Percentiles rank a stretch among this genome's conserved stretches.
These are phyloP conservation scores for Pristionchus fissidentatus DNA, from an alignment of 2,888 invertebrate genomes.

Conservation along the genomic window DNA sequence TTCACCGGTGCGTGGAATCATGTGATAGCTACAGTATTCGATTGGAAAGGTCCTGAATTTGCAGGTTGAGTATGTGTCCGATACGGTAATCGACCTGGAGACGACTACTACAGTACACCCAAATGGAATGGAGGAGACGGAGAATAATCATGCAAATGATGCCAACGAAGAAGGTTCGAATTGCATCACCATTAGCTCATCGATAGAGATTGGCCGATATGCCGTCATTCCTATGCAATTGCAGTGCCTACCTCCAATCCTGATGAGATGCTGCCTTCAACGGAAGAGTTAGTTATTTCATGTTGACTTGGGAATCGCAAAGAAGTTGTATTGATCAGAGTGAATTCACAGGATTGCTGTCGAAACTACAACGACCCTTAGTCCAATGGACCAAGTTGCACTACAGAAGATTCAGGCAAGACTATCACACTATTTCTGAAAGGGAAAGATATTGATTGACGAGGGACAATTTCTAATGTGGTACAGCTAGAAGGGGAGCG, in stretches of 20 bases:
- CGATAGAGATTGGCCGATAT: background rate
- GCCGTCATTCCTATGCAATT: background rate
- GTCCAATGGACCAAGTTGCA: conserved; percentile 27
- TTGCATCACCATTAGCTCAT: background rate
- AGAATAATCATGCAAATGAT: background rate
- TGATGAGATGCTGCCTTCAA: background rate
- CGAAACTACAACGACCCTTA: background rate
- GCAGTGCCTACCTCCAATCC: background rate
- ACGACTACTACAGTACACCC: background rate
- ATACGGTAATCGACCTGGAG: conserved; percentile 10
- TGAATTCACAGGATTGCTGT: background rate
- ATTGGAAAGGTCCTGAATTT: no score
- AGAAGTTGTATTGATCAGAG: background rate
- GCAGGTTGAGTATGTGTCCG: conserved; percentile 47
- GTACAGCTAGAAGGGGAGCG: no score
- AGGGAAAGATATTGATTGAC: no score
- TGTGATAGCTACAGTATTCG: background rate
- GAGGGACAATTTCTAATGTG: no score
- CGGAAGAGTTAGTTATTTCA: background rate
- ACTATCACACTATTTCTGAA: background rate
- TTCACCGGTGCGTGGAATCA: no score
- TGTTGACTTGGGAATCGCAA: background rate
- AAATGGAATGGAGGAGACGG: background rate
- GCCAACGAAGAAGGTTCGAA: no score
- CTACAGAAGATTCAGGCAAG: conserved; percentile 43